These are phyloP conservation scores for Takifugu rubripes DNA, from an alignment of 2,797 vertebrate species.

Conservation along the genomic window DNA sequence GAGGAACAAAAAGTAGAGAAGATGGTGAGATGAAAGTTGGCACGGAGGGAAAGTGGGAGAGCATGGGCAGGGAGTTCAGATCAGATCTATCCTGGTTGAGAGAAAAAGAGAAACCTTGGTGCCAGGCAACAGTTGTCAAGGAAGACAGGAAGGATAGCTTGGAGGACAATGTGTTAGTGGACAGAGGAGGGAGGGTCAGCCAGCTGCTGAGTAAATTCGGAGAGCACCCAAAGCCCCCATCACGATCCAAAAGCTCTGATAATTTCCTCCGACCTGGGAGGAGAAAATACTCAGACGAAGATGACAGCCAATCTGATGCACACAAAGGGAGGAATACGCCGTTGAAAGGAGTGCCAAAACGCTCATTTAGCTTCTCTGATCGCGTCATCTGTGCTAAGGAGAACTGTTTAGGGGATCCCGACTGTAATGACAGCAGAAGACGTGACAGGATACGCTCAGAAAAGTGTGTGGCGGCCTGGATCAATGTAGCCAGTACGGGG, in stretches of 20 bases:
- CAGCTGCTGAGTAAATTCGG: constrained; percentile 80
- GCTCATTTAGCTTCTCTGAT: constrained; percentile 76
- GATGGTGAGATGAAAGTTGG: constrained; percentile 43
- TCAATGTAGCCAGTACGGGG: constrained; percentile 4
- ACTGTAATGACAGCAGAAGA: constrained; percentile 24
- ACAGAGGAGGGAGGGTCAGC: constrained; percentile 77
- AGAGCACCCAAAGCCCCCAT: constrained; percentile 65
- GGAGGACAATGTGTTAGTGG: constrained; percentile 51
- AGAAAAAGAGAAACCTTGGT: constrained; percentile 57
- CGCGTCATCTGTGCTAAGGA: constrained; percentile 49
- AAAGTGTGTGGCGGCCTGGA: constrained; percentile 18
- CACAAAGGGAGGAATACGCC: constrained; percentile 21
- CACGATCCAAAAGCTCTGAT: constrained; percentile 75
- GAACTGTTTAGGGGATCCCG: constrained; percentile 36
- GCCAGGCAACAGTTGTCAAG: constrained; percentile 55
- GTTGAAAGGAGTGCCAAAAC: constrained; percentile 59
- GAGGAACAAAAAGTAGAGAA: constrained; percentile 33
- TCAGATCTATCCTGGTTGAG: constrained; percentile 53
- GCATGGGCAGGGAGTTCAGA: constrained; percentile 37
- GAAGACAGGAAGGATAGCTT: constrained; percentile 44
- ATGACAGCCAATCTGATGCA: constrained; percentile 32
- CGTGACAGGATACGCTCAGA: constrained; percentile 52
- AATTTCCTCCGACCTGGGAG: constrained; percentile 53
- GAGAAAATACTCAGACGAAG: constrained; percentile 48
- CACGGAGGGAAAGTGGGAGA: constrained; percentile 41